Evolutionary conservation across 1,140 invertebrate genomes (phyloP).

Genomic region (Drosophila bifasciata): DNA sequence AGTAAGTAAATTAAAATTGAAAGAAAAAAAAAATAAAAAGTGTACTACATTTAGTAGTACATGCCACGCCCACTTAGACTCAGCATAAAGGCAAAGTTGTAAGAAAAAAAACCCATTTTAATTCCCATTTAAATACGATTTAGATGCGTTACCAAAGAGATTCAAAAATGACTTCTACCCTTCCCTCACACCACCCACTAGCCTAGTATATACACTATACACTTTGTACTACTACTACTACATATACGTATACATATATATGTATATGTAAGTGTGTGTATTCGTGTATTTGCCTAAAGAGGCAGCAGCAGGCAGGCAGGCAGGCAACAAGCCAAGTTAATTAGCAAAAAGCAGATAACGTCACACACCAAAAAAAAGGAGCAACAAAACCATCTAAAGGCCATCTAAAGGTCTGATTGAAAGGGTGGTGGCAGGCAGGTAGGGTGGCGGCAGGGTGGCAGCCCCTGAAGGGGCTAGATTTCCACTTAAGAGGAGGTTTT

Average conservation of each 20-base stretch:
- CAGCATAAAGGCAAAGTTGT: no score
- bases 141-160: no score
- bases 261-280: no score
- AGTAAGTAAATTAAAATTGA: constrained; percentile 13
- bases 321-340: constrained; percentile 75
- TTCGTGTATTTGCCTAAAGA: constrained; percentile 47
- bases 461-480: constrained; percentile 15
- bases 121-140: constrained; percentile 69
- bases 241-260: no score
- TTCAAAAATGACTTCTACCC: no score
- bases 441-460: neutral
- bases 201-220: no score
- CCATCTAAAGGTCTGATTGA: constrained; percentile 45
- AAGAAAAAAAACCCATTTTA: neutral
- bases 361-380: constrained; percentile 76
- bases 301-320: no score
- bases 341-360: constrained; percentile 79
- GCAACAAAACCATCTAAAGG: constrained; percentile 53
- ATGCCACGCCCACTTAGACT: neutral
- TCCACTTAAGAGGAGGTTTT: constrained; percentile 55
- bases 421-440: neutral
- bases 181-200: no score
- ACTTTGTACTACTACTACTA: no score
- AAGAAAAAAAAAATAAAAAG: constrained; percentile 23
- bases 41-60: constrained; percentile 10